Conservation (phyloP, 2,113 vertebrate species). For the Probosciger aterrimus region DNA sequence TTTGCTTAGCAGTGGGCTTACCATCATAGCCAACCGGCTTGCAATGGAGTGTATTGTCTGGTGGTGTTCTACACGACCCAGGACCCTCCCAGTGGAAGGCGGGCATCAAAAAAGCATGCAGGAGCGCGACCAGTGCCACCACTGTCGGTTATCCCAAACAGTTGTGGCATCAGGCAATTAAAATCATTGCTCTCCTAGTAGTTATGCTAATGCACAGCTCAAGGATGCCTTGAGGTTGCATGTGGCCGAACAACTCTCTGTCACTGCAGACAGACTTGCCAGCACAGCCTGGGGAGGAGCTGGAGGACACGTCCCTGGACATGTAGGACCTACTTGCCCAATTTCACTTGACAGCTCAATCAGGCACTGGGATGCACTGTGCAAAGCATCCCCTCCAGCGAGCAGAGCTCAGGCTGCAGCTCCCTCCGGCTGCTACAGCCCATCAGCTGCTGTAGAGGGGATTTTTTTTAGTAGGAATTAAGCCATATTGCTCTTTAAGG, state of each 20-base stretch:
- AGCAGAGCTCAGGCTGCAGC: not conserved
- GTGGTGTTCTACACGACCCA: not conserved
- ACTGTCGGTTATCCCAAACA: not conserved
- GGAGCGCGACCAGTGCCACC: not conserved
- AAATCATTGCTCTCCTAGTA: not conserved
- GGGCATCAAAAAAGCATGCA: not conserved
- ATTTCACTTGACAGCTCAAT: accelerated
- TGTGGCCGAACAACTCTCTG: not conserved
- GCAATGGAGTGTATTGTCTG: not conserved
- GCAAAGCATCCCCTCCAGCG: not conserved
- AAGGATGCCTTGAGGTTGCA: not conserved
- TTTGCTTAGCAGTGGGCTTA: not conserved
- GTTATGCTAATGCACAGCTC: not conserved
- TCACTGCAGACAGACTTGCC: not conserved
- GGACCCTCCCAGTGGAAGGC: not conserved
- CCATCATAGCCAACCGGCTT: not conserved
- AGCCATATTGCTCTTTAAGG: not conserved
- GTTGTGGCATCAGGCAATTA: not conserved
- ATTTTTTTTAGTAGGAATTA: not conserved
- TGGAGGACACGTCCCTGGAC: not conserved
- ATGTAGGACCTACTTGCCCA: not conserved
- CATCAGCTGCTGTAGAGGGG: not conserved
- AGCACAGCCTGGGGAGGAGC: not conserved
- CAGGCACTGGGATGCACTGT: accelerated
- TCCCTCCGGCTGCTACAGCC: not conserved